These are phyloP conservation scores for Drosophila fulvimacula DNA, from an alignment of 2,888 invertebrate genomes.

Conservation along the genomic window DNA sequence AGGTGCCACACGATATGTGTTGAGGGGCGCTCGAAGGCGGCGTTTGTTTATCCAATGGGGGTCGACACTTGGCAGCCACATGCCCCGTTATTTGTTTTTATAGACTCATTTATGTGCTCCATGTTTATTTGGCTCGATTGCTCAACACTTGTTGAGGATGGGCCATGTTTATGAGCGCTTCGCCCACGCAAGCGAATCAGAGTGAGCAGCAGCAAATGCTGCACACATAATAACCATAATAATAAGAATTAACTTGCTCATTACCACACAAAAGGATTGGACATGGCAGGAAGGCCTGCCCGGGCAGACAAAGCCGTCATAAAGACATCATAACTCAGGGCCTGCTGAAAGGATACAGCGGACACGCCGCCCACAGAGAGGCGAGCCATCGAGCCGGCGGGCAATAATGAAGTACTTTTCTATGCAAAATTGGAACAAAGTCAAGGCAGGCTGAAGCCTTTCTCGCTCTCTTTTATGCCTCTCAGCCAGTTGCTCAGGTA, in stretches of 20 bases:
- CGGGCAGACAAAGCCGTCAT: constrained; percentile 71
- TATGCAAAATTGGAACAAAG: constrained; percentile 77
- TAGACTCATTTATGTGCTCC: constrained; percentile 77
- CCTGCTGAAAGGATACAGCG: constrained; percentile 70
- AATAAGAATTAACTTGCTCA: constrained; percentile 78
- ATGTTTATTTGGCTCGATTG: constrained; percentile 67
- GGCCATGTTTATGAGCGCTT: constrained; percentile 48
- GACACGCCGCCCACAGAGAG: constrained; percentile 31
- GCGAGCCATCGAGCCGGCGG: constrained; percentile 2
- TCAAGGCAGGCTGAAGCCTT: constrained; percentile 20
- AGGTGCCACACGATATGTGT: constrained; percentile 67
- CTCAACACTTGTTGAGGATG: constrained; percentile 67
- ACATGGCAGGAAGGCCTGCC: constrained; percentile 14
- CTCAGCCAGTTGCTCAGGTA: constrained; percentile 37
- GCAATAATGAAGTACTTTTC: constrained; percentile 80
- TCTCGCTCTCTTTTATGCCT: constrained; percentile 4
- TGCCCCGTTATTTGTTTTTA: constrained; percentile 75
- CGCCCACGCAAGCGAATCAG: constrained; percentile 26
- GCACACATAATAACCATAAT: constrained; percentile 72
- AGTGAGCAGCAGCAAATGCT: constrained; percentile 17
- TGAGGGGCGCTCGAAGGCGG: constrained; percentile 51
- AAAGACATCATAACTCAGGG: constrained; percentile 80
- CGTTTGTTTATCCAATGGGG: constrained; percentile 81
- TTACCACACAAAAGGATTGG: constrained; percentile 73
- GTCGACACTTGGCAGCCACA: constrained; percentile 72